Base-by-base conservation (phyloP, 1,140 invertebrate genomes). In the Drosophila sproati region DNA sequence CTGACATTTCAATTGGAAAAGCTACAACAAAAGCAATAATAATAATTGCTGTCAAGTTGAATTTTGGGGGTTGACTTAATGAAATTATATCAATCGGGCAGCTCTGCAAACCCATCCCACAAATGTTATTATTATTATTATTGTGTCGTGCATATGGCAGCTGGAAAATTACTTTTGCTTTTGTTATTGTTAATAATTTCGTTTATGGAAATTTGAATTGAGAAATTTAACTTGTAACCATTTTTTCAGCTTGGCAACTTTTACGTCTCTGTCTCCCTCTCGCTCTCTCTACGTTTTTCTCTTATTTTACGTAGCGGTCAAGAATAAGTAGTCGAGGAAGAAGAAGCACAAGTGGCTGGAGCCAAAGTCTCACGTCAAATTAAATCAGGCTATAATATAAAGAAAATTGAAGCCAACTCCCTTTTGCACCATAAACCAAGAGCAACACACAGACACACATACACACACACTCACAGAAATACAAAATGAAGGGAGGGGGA, bases 361-460 rank as follows among this genome's bases (percentile, higher is more conserved):
- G 39, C 68, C 78, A 70, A 88, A 69, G 85, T 89, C 85, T 89
- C 85, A 90, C 86, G 85, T 89, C 85, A 89, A 89, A 89, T 89
- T 89, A 89, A 89, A 89, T 89, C 85, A 89, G 81, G 85, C 69
- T 80, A 66, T 89, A 89, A 89, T 89, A 89, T 89, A 89, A 89
- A 89, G 85, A 89, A 89, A 89, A 89, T 89, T 89, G 85, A 89
- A 88, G 85, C 74, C 86, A 89, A 73, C 60, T 89, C 85, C 85
- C 85, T 54, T 89, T 89, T 85, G 85, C 78, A 64, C 85, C 75
- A 89, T 89, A 89, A 89, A 87, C 64, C 75, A 89, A 39, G 43
- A 52, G 39, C 52, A 50, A 57, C 37, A 7, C 41, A 56, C 5
- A 56, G 41, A 20, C 20, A 20, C 20, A 20, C 20, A 12, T 0